These are phyloP conservation scores for Otocyon megalotis DNA, from an alignment of 2,113 vertebrate genomes.

Conservation along the genomic window DNA sequence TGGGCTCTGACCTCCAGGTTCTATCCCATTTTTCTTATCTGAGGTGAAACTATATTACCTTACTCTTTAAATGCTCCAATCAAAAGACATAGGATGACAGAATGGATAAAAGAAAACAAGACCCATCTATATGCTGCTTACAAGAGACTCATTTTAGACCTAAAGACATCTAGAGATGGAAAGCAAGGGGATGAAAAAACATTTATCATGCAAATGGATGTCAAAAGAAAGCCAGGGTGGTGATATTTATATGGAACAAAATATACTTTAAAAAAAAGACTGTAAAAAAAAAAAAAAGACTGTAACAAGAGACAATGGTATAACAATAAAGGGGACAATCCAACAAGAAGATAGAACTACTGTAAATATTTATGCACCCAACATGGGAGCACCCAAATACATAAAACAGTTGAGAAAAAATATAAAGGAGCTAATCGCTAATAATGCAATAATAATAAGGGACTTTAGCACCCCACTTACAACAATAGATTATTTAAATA, in stretches of 20 bases:
- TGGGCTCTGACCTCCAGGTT: not conserved
- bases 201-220: not conserved
- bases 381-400: not conserved
- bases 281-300: not conserved
- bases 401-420: not conserved
- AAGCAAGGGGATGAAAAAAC: not conserved
- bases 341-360: not conserved
- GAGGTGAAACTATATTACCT: not conserved
- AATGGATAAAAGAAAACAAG: not conserved
- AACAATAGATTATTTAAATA: not conserved
- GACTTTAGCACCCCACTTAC: not conserved
- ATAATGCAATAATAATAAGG: not conserved
- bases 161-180: not conserved
- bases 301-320: not conserved
- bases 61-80: not conserved
- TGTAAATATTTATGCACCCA: not conserved
- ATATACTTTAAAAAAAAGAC: not conserved
- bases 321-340: not conserved
- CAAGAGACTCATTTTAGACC: not conserved
- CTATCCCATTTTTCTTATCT: not conserved
- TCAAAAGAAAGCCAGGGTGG: not conserved
- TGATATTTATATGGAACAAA: not conserved
- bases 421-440: not conserved
- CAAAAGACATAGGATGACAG: not conserved
- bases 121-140: not conserved